These are phyloP conservation scores for Physeter macrocephalus DNA, from an alignment of 2,113 vertebrate genomes.

Conservation along the genomic window DNA sequence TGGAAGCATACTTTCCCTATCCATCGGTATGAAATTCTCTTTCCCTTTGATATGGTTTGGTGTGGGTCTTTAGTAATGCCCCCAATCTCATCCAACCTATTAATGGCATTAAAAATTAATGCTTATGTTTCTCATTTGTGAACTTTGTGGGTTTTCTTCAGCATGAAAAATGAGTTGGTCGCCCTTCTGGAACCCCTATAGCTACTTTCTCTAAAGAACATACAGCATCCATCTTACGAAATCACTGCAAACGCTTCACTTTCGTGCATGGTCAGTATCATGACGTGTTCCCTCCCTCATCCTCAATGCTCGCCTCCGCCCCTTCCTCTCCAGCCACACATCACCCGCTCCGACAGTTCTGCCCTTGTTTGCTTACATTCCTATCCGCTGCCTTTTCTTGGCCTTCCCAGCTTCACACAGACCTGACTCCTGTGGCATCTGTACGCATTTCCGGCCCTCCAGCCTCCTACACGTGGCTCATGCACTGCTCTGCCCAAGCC, in stretches of 20 bases:
- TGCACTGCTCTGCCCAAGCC: background rate
- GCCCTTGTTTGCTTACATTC: background rate
- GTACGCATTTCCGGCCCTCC: constrained; percentile 50
- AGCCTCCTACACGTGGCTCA: background rate
- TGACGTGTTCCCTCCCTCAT: background rate
- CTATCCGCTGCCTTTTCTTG: background rate
- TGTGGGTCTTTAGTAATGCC: background rate
- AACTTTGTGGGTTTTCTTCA: background rate
- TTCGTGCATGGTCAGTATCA: fast-evolving
- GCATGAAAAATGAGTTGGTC: background rate
- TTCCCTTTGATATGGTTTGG: background rate
- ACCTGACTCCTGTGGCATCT: constrained; percentile 33
- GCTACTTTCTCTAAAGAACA: background rate
- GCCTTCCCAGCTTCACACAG: background rate
- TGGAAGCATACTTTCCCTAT: background rate
- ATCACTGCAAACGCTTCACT: background rate
- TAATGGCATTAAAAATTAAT: background rate
- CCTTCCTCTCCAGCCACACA: background rate
- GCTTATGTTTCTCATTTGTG: background rate
- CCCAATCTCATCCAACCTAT: background rate
- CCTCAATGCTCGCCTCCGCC: background rate
- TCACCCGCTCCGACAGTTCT: background rate
- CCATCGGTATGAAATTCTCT: background rate
- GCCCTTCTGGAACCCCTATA: background rate
- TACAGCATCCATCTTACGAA: background rate